phyloP scores from a whole-genome alignment of 2,113 vertebrate species.

The Sceloporus undulatus region DNA sequence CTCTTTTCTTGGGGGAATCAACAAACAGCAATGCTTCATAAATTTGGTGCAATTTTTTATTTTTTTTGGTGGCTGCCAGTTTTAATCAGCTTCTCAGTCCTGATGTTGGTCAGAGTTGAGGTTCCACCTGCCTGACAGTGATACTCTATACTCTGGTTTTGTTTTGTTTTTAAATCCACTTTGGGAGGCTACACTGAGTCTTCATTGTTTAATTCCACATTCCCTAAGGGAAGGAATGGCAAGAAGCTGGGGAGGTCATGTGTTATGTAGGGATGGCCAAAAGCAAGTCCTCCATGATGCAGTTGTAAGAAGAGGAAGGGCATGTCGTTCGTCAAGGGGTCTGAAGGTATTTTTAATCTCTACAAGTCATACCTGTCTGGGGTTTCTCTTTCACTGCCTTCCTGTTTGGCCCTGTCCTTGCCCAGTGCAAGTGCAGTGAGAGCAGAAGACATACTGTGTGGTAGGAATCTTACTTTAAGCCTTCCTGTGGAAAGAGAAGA shows the following conservation, averaged over 20 bases:
- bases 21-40: not conserved
- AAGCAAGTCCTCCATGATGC: no score
- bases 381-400: not conserved
- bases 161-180: no score
- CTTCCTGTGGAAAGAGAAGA: not conserved
- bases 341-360: not conserved
- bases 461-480: not conserved
- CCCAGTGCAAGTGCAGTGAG: not conserved
- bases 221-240: not conserved
- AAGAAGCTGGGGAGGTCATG: no score
- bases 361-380: not conserved
- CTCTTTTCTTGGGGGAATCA: not conserved
- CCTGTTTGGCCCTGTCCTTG: not conserved
- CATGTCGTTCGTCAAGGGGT: not conserved
- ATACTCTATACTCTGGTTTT: no score
- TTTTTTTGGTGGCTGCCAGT: not conserved
- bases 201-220: not conserved
- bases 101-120: not conserved
- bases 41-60: no score
- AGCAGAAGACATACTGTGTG: no score
- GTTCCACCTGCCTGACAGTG: not conserved
- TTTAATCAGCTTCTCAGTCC: not conserved
- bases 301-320: not conserved
- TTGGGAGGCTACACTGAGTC: not conserved
- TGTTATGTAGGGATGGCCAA: not conserved